phyloP scores from a whole-genome alignment of 2,113 vertebrate genomes.

The Melanocharis versteri region DNA sequence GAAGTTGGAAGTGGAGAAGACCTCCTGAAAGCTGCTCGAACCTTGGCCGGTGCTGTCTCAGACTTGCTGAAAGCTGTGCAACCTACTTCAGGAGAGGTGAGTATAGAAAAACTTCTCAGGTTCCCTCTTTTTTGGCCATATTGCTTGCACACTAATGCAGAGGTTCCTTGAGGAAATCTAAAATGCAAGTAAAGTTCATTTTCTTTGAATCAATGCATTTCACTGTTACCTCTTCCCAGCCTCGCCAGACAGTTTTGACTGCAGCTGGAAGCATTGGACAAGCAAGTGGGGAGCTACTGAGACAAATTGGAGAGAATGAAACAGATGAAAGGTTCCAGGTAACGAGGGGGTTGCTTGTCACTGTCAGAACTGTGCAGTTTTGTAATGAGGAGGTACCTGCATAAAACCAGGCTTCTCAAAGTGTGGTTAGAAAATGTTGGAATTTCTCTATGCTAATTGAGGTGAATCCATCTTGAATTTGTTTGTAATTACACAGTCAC shows the following conservation, averaged over 20 bases:
- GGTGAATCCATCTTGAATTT: neutral
- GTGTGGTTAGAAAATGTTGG: neutral
- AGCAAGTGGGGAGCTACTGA: conserved; percentile 93
- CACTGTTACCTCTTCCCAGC: conserved; percentile 68
- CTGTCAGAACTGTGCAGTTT: neutral
- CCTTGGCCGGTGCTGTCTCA: conserved; percentile 89
- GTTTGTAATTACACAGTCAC: neutral
- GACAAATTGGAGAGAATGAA: conserved; percentile 97
- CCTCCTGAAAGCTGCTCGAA: conserved; percentile 91
- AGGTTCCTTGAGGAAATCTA: neutral
- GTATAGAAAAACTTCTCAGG: too few species aligned
- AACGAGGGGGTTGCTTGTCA: neutral
- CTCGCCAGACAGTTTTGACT: conserved; percentile 95
- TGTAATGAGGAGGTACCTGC: neutral
- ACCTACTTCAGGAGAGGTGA: conserved; percentile 92
- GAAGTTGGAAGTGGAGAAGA: conserved; percentile 95
- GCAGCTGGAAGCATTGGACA: conserved; percentile 97
- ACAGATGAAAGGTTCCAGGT: conserved; percentile 98
- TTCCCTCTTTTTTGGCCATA: neutral
- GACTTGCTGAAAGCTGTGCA: conserved; percentile 95
- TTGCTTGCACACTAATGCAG: neutral
- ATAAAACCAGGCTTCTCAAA: neutral
- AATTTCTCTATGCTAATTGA: neutral
- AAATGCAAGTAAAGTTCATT: neutral
- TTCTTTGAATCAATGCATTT: neutral